Evolutionary conservation across 2,888 invertebrate species (phyloP).

Genomic region (Troglohyphantes excavatus): DNA sequence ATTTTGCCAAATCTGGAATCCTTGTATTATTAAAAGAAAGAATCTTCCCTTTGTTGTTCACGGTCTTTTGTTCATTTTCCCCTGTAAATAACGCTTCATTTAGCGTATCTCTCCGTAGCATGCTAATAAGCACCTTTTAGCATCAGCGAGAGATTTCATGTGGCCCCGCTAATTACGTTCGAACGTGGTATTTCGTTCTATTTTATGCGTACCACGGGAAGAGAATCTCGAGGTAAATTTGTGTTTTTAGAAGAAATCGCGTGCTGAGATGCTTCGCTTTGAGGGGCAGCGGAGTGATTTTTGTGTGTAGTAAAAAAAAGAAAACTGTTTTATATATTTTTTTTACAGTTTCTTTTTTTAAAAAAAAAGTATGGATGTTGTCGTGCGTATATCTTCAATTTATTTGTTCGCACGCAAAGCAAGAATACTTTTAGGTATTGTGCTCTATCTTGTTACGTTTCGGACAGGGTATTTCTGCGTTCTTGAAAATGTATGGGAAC

Average conservation of each 20-base stretch:
- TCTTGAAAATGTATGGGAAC: neutral
- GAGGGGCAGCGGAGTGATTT: neutral
- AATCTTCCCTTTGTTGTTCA: conserved; percentile 6
- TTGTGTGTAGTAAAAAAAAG: conserved; percentile 16
- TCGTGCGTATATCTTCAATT: conserved; percentile 25
- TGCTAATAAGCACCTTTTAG: conserved; percentile 55
- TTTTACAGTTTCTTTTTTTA: conserved; percentile 1
- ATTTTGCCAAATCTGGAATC: too few species aligned
- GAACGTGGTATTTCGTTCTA: conserved; percentile 5
- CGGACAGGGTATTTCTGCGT: neutral
- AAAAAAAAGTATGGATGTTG: conserved; percentile 7
- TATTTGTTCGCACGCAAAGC: conserved; percentile 29
- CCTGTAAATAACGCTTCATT: conserved; percentile 33
- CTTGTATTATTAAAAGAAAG: too few species aligned
- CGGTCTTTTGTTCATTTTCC: conserved; percentile 22
- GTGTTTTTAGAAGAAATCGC: conserved; percentile 19
- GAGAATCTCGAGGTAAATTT: conserved; percentile 16
- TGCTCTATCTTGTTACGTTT: neutral
- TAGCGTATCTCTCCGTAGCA: conserved; percentile 5
- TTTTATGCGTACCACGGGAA: conserved; percentile 10
- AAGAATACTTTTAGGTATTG: neutral
- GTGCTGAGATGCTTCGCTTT: conserved; percentile 26
- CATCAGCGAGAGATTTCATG: conserved; percentile 20
- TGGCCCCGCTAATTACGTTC: conserved; percentile 37
- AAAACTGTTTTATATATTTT: conserved; percentile 6